Base-by-base conservation (phyloP, 2,113 vertebrate species). In the Dolichallabes microphthalmus region DNA sequence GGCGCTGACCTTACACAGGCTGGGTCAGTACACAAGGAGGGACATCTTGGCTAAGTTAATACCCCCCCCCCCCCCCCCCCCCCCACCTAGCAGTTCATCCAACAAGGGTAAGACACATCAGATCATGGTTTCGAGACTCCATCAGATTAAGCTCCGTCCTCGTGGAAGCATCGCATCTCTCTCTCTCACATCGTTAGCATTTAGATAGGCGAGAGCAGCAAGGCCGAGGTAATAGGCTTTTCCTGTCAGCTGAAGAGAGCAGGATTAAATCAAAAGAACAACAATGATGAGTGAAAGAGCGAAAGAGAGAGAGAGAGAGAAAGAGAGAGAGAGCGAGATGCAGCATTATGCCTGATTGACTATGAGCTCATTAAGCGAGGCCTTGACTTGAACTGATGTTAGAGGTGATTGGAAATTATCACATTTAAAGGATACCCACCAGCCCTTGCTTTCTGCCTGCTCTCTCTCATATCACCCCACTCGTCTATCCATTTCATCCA, bases 391-490 rank as follows among this genome's bases (percentile, higher is more conserved):
- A 93, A 94, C 92, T 94, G 94, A 95, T 96, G 95, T 95, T 96
- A 93, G 95, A 97, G 95, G 92, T 96, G 95, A 98, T 98, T 97
- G 97, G 97, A 98, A 97, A 98, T 99, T 97, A 98, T 94, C 94
- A 96, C 97, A 96, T 97, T 98, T 97, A 98, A 96, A 79, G 95
- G 93, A 93, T 74, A 81, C 55, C 53, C 79, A 39, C 76, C 78
- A 68, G 20, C 27, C 60, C 35, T 71, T 17, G 30, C 76, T 57
- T 55, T 35, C 52, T 45, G 82, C 74, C 52, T 19, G 27, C 39
- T 64, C 76, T 85, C 12, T 11, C 66, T 74, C 85, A 84, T 85
- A 79, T 93, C 90, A 91, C 92, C 92, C 89, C 75, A 92, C 93
- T 93, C 92, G 83, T 92, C 90, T 92, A 92, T 91, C 88, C 69